A percentile compares a stretch with the other conserved stretches of the same genome.
phyloP scores from a whole-genome alignment of 2,888 invertebrate genomes.

The Patella pellucida region DNA sequence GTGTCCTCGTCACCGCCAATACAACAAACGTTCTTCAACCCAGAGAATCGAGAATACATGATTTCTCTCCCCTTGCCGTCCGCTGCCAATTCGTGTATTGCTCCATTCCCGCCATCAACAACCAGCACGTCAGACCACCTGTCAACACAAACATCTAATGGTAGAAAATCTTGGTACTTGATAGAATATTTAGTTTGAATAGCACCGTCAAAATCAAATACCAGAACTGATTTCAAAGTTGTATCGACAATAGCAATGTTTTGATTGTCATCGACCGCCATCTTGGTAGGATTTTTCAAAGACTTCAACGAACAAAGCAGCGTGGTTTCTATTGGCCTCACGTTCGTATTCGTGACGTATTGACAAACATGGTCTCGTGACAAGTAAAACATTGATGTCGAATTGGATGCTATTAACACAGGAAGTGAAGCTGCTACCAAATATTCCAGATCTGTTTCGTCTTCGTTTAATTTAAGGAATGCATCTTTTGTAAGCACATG shows the following conservation, averaged over 20 bases:
- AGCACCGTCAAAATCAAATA: constrained; percentile 1
- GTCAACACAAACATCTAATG: background rate
- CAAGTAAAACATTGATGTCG: background rate
- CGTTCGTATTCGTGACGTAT: background rate
- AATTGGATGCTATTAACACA: background rate
- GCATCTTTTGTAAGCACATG: background rate
- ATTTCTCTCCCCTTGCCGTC: constrained; percentile 6
- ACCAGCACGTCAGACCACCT: background rate
- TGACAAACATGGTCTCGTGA: background rate
- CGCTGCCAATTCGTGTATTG: background rate
- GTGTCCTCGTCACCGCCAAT: background rate
- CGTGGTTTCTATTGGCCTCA: background rate
- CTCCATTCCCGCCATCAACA: background rate
- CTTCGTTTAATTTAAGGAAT: background rate
- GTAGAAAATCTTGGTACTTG: background rate
- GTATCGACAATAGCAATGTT: background rate
- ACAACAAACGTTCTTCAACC: background rate
- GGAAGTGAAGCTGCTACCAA: background rate
- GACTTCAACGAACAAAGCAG: background rate
- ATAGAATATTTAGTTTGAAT: background rate
- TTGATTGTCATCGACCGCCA: constrained; percentile 2
- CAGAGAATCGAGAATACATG: constrained; percentile 4
- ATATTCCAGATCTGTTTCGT: background rate
- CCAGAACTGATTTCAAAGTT: background rate
- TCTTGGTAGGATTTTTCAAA: background rate